Base-by-base conservation (phyloP, 2,797 vertebrate species). In the Danio albolineatus region DNA sequence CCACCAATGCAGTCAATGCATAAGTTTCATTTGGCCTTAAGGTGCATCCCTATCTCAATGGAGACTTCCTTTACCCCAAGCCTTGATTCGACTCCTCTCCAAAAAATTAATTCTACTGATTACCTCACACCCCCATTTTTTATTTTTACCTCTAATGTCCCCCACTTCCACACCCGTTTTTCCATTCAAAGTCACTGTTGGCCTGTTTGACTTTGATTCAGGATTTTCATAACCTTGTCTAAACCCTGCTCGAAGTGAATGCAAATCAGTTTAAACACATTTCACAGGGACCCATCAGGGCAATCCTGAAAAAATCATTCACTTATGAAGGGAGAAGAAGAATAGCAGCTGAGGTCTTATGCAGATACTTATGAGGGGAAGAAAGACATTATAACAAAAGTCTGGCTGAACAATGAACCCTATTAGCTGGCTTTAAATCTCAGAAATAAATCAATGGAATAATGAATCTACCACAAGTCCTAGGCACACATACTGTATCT, bases 181-280 rank as follows among this genome's bases (percentile, higher is more conserved):
- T 48, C 48, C 41, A 74, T 83, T 79, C 72, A 69, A 75, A 84
- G 48, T 86, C 85, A 82, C 66, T 87, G 65, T 54, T 21, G n/a
- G 51, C 21, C 54, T 66, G 67, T 57, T 43, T 39, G 56, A 71
- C 57, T 74, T 36, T 53, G 66, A 65, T 69, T 64, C 44, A 19
- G 1, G 16, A 81, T 72, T 82, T 54, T 79, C 46, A 76, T 84
- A 76, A 54, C 61, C 64, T 73, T 59, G 59, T 82, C 6, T 65
- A 71, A 79, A 85, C 78, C n/a, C 76, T 5, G 7, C 17, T 51
- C 77, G 85, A 87, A 90, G 85, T 36, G 80, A 84, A 93, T 90
- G 86, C 89, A 91, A 92, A 91, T 86, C 19, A 38, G 12, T 7
- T 7, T 44, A 59, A 76, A 79, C 79, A 84, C 83, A 90, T 51